Evolutionary conservation across 2,888 invertebrate species (phyloP).

Genomic region (Brachypterus glaber): DNA sequence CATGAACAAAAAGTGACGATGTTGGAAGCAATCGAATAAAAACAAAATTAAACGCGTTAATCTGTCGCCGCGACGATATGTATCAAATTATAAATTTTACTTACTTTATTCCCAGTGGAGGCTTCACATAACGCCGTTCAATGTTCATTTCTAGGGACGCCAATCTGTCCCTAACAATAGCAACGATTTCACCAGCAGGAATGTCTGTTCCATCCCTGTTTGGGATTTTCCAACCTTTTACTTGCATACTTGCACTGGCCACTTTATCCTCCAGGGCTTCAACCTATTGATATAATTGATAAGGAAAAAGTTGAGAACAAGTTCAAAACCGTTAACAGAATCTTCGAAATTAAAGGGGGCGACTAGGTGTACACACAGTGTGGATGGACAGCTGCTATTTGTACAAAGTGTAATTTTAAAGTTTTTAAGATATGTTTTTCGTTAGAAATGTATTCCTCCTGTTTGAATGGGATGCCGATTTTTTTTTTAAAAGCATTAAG

Average conservation of each 20-base stretch:
- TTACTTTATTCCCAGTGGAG: constrained; percentile 68
- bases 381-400: no score
- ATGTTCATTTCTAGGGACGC: constrained; percentile 80
- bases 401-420: no score
- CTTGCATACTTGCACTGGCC: constrained; percentile 79
- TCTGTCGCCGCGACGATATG: no score
- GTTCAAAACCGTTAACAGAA: neutral
- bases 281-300: constrained; percentile 43
- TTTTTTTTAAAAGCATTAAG: no score
- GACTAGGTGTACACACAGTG: no score
- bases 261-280: constrained; percentile 84
- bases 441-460: no score
- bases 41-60: no score
- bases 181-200: constrained; percentile 43
- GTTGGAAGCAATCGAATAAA: no score
- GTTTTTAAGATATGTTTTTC: no score
- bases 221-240: constrained; percentile 79
- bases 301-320: constrained; percentile 1
- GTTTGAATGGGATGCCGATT: no score
- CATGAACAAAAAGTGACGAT: neutral
- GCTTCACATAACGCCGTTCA: constrained; percentile 86
- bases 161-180: constrained; percentile 61
- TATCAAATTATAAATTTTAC: no score
- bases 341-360: constrained; percentile 1
- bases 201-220: constrained; percentile 49